Base-by-base conservation (phyloP, 2,888 invertebrate genomes). In the Drosophila quasianomalipes region DNA sequence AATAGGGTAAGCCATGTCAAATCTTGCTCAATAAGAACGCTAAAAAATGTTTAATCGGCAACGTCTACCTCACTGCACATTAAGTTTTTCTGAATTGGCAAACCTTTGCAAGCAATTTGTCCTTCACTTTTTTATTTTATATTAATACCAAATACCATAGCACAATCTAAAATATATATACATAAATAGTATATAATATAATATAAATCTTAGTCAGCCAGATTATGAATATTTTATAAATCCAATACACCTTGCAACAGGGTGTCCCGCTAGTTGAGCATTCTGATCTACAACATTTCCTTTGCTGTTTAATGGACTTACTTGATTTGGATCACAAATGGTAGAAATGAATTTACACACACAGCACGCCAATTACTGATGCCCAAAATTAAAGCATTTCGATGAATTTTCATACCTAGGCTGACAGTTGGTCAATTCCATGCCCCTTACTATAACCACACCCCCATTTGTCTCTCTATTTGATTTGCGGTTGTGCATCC, bases 401-500 rank as follows among this genome's bases (percentile, higher is more conserved):
- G 49, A 19, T 60, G 35, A 30, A 63, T 39, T 68, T 75, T 65
- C 68, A 69, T 71, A 60, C 47, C 79, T 55, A 39, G 37, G 31
- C 52, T 39, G 30, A 33, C 52, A 39, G 37, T 49, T 28, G 44
- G 9, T 33, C n/a, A 37, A 12, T 14, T 35, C 47, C 7, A n/a
- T 9, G 47, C 26, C 4, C 9, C 26, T 4, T 7, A 2, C 47
- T 47, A 2, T 47, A 41, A 41, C 33, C 22, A 4, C 31, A 3
- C 31, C 28, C 1, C 7, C 19, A 2, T 55, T 55, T 53, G 68
- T 60, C 72, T 83, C 83, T 88, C 83, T 85, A 76, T 85, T 88
- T 85, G 85, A 85, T 83, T 88, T 85, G 85, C 82, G 85, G 89
- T 88, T 88, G 81, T 82, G 82, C 79, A 88, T 85, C 75, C 85